Evolutionary conservation across 64 coral and sea anemone genomes (phyloP), one percentile per base, ranked within the genome.

Genomic region (Cladopsammia gracilis): DNA sequence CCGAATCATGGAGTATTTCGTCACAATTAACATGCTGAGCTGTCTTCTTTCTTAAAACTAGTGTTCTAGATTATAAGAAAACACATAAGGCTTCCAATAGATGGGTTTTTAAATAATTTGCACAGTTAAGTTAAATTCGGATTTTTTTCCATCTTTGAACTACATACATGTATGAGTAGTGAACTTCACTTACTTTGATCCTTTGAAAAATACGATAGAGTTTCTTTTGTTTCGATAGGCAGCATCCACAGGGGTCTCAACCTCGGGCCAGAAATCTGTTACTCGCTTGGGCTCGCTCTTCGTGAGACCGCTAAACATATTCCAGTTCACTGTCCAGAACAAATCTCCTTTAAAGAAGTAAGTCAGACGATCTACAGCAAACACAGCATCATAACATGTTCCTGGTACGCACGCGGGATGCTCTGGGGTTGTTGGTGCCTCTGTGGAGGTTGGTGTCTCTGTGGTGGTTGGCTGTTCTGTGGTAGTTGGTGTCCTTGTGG

Each of bases 141-240:
- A 34, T 34, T 34, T 34, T 34, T 34, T 34, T 34, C 34, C 34
- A 34, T 34, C 34, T 34, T 34, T 34, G 34, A 34, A 34, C 34
- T 34, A 34, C 34, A 34, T 34, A 34, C 34, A 34, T 34, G 34
- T 34, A 34, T 34, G 34, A 34, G 34, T 34, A 34, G 34, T 34
- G 34, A 79, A 68, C 16, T 26, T 44, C 56, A 93, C 77, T 90
- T 86, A 95, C 93, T 23, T 77, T 67, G 18, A 54, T 22, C 61
- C 79, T 57, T 73, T 90, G 58, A 95, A 95, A 46, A 95, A 95
- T 6, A 95, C 81, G 47, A 76, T 85, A 14, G 48, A 34, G 19
- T 88, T 78, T 48, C 76, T 58, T 42, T 22, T 81, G 62, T 80
- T 78, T 15, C 77, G 58, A 46, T 95, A 95, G 1, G 79, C 87